Percentiles rank a stretch among this genome's conserved stretches.
phyloP scores from a whole-genome alignment of 30 jellyfish, hydroid and myxozoan species.

The Aurelia aurita region DNA sequence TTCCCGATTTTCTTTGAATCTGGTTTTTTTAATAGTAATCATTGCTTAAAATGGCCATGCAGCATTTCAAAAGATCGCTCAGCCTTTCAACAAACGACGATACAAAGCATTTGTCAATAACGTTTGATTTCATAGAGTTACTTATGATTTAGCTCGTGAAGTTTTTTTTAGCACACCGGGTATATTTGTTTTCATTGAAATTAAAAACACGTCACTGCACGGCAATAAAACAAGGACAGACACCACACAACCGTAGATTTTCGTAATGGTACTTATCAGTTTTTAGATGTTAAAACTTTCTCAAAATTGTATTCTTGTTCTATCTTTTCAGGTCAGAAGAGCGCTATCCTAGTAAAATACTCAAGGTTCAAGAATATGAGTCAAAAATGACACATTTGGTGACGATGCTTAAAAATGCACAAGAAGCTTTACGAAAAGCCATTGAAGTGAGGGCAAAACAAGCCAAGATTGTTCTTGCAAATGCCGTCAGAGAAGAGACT shows the following conservation, averaged over 20 bases:
- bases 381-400: background rate
- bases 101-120: no score
- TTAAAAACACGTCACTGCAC: background rate
- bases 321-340: background rate
- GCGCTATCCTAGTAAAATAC: background rate
- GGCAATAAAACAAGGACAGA: background rate
- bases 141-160: no score
- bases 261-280: background rate
- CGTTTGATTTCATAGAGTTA: no score
- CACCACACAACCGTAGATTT: background rate
- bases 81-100: no score
- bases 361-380: background rate
- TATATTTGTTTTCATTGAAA: background rate
- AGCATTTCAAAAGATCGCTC: no score
- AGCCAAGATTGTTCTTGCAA: background rate
- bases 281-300: background rate
- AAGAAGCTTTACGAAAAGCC: slow-evolving; percentile 1
- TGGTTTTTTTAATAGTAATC: no score
- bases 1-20: no score
- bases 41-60: no score
- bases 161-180: no score
- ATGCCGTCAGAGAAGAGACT: background rate
- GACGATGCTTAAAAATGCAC: background rate
- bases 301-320: background rate
- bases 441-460: slow-evolving; percentile 6